Base-by-base conservation (phyloP, 2,113 vertebrate species). In the Muntiacus muntjak region DNA sequence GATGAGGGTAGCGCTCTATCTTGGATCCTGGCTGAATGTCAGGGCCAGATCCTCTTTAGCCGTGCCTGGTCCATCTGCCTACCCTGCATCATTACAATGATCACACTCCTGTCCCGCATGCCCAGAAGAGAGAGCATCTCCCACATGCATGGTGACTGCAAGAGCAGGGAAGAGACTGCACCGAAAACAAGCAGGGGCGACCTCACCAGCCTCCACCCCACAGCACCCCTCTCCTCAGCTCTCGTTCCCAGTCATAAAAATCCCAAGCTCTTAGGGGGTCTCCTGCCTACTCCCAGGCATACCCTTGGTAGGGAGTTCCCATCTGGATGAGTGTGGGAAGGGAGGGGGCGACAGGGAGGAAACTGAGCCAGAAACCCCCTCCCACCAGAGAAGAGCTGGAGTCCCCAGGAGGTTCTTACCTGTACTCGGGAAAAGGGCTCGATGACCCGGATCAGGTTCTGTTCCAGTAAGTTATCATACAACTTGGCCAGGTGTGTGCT, bases 341-440 rank as follows among this genome's bases (percentile, higher is more conserved):
- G 33, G 5, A 81, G n/a, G 52, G 43, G 12, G 7, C 43, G 30
- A 47, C 2, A 40, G 43, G 62, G n/a, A 55, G 19, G 28, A 86
- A 5, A 1, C 11, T 25, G 7, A 28, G 26, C 16, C 62, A 88
- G 45, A 85, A 78, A 78, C 79, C 25, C 36, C 14, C 54, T 54
- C 52, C 12, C 23, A 1, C 16, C 40, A 67, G 26, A 95, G n/a
- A 86, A 86, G 36, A 21, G 30, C 36, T 28, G 2, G 78, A 55
- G 57, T n/a, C 16, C 85, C 84, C 90, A 85, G 25, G 28, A 84
- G 50, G 28, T 54, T 58, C 74, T 98, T 96, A 99, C 99, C 99
- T 99, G 99, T 98, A 99, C 99, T 99, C 99, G 99, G 98, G 99
- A 99, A 98, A 99, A 99, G 43, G 99, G 99, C 93, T 99, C 99